Conservation (phyloP, 2,888 invertebrate genomes). For the Zhengitettix transpicula region DNA sequence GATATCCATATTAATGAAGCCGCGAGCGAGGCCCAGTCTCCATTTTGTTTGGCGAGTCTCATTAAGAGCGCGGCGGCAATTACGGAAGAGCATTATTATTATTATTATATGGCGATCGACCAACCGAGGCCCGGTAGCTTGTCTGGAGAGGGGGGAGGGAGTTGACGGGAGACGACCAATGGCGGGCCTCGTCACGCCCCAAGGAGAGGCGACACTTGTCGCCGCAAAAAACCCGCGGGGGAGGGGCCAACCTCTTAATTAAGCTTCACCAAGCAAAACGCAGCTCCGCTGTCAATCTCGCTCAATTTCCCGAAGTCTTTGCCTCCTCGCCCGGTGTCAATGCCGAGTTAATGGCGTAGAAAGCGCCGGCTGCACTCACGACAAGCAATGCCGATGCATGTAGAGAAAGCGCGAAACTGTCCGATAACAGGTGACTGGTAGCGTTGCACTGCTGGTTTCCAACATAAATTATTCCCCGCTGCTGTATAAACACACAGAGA, state of each 20-base stretch:
- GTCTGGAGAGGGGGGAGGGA: background rate
- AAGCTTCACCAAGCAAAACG: background rate
- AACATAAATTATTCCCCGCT: no score
- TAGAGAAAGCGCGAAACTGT: no score
- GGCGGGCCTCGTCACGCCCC: background rate
- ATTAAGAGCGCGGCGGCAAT: background rate
- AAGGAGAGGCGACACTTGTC: background rate
- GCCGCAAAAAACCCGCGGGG: background rate
- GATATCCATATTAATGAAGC: background rate
- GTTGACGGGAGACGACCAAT: background rate
- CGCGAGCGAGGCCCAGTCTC: background rate
- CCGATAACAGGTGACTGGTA: no score
- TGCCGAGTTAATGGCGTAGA: no score
- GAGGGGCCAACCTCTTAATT: background rate
- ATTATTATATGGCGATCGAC: background rate
- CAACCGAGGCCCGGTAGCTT: background rate
- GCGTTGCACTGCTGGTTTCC: no score
- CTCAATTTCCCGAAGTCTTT: no score
- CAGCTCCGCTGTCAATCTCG: no score
- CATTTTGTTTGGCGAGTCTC: background rate
- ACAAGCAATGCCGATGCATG: no score
- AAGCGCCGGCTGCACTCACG: no score
- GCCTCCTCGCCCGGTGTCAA: no score
- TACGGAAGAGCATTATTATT: background rate
- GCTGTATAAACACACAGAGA: no score